Evolutionary conservation across 2,888 invertebrate genomes (phyloP).

Genomic region (Caradrina clavipalpis): DNA sequence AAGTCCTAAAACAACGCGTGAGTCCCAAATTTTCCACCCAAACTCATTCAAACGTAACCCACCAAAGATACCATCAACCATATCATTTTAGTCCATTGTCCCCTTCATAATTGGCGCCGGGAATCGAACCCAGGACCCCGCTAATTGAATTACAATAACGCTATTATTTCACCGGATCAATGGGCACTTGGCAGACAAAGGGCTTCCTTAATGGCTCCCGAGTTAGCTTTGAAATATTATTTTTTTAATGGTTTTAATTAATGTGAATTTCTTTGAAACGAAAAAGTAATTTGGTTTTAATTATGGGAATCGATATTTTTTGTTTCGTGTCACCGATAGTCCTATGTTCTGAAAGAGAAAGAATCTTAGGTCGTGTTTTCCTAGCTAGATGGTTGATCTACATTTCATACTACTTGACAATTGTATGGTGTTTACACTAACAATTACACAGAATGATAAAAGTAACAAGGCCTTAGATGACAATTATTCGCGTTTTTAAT

Average conservation of each 20-base stretch:
- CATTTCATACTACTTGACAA: too few species aligned
- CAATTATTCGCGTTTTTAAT: not conserved
- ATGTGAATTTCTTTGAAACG: constrained; percentile 41
- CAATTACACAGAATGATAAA: too few species aligned
- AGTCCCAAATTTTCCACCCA: constrained; percentile 28
- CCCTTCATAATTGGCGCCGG: constrained; percentile 67
- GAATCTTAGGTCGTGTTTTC: too few species aligned
- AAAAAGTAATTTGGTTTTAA: constrained; percentile 47
- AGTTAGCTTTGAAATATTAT: constrained; percentile 50
- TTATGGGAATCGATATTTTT: constrained; percentile 18
- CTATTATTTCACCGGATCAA: constrained; percentile 67
- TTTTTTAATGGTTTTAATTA: constrained; percentile 60
- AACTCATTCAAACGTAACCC: constrained; percentile 21
- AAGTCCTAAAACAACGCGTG: constrained; percentile 8
- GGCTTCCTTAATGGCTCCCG: constrained; percentile 53
- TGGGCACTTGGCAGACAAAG: constrained; percentile 63
- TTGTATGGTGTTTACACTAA: too few species aligned
- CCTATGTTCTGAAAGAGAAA: too few species aligned
- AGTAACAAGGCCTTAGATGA: too few species aligned
- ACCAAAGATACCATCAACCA: constrained; percentile 47
- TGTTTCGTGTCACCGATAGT: not conserved
- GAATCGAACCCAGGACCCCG: constrained; percentile 68
- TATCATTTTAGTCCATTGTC: constrained; percentile 70
- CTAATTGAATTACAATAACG: constrained; percentile 75
- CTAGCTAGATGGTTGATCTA: too few species aligned